A percentile compares a stretch with the other conserved stretches of the same genome.
phyloP scores from a whole-genome alignment of 2,797 vertebrate species.

The Philypnodon macrostomus region DNA sequence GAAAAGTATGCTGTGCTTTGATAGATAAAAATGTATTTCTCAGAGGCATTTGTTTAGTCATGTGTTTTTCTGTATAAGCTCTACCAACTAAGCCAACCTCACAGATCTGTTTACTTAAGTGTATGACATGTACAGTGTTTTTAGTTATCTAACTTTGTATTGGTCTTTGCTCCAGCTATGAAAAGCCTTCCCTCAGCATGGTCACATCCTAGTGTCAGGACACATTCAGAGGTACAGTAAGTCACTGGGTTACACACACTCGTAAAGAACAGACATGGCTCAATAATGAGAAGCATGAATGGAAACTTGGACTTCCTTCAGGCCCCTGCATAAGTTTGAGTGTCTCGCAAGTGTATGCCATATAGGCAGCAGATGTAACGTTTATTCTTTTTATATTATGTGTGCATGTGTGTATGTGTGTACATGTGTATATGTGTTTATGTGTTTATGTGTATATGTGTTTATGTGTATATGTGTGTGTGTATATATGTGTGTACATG shows the following conservation, averaged over 20 bases:
- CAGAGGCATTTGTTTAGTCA: too few relatives aligned
- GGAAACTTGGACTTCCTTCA: slow-evolving; percentile 74
- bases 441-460: too few relatives aligned
- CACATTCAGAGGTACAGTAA: slow-evolving; percentile 82
- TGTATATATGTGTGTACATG: too few relatives aligned
- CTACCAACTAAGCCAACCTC: too few relatives aligned
- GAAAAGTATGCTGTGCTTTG: neutral
- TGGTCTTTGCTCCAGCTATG: slow-evolving; percentile 67
- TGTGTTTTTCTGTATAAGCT: too few relatives aligned
- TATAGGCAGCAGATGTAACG: neutral
- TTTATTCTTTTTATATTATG: slow-evolving; percentile 21
- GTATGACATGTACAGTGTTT: too few relatives aligned
- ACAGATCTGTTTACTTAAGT: too few relatives aligned
- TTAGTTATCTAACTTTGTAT: slow-evolving; percentile 77
- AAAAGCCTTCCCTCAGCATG: slow-evolving; percentile 74
- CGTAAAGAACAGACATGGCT: slow-evolving; percentile 81
- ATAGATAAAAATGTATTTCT: too few relatives aligned
- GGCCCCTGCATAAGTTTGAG: slow-evolving; percentile 34
- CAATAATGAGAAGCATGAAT: slow-evolving; percentile 79
- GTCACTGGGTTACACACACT: slow-evolving; percentile 80
- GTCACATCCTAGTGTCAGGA: slow-evolving; percentile 80
- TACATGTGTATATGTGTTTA: too few relatives aligned
- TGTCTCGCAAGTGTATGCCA: slow-evolving; percentile 18
- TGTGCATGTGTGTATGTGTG: too few relatives aligned
- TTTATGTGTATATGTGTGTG: too few relatives aligned